phyloP scores from a whole-genome alignment of 2,797 vertebrate species.

The Silurus aristotelis region DNA sequence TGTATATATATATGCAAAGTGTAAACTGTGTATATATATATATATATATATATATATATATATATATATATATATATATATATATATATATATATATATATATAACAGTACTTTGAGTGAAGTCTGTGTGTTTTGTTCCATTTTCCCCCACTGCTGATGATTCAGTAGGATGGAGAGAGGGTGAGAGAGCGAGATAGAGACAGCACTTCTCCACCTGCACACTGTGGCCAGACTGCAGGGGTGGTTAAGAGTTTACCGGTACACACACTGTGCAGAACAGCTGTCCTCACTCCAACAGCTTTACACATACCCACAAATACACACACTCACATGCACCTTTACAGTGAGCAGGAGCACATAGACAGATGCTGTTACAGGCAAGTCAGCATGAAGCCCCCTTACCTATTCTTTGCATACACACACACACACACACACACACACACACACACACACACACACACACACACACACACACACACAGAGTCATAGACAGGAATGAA shows the following conservation, averaged over 20 bases:
- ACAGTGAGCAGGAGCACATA: conserved; percentile 35
- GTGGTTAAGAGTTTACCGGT: conserved; percentile 58
- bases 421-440: conserved; percentile 24
- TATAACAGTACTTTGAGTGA: neutral
- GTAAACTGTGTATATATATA: no score
- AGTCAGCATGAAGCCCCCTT: conserved; percentile 45
- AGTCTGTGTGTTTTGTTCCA: neutral
- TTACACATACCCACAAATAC: conserved; percentile 29
- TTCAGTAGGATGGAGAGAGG: conserved; percentile 57
- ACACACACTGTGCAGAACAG: conserved; percentile 59
- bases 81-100: no score
- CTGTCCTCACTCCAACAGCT: conserved; percentile 51
- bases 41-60: no score
- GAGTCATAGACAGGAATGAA: conserved; percentile 10
- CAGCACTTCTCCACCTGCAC: conserved; percentile 63
- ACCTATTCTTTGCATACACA: conserved; percentile 24
- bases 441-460: neutral
- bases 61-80: no score
- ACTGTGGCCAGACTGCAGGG: conserved; percentile 70
- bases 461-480: neutral
- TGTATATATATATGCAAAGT: no score
- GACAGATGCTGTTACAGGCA: conserved; percentile 50
- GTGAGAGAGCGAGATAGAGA: neutral
- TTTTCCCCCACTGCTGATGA: neutral
- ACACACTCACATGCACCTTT: conserved; percentile 33